These are phyloP conservation scores for Lerema accius DNA, from an alignment of 1,140 invertebrate genomes.

Conservation along the genomic window DNA sequence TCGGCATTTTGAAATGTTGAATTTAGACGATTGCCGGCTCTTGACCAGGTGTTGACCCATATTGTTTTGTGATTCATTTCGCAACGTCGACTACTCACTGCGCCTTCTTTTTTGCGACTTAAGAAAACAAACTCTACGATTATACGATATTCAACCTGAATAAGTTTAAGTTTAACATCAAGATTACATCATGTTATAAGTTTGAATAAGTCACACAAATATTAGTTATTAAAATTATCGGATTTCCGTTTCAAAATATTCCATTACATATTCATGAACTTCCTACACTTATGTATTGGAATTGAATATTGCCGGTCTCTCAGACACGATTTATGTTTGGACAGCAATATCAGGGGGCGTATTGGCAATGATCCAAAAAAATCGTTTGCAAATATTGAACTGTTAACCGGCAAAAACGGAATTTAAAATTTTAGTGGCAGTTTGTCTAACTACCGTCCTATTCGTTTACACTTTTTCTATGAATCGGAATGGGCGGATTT, in stretches of 20 bases:
- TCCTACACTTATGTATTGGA: background rate
- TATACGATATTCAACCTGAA: background rate
- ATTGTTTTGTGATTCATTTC: slow-evolving; percentile 53
- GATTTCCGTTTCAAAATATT: background rate
- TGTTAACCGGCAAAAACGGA: slow-evolving; percentile 18
- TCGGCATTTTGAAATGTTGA: slow-evolving; percentile 68
- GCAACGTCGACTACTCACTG: slow-evolving; percentile 24
- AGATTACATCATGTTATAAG: background rate
- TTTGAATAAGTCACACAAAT: background rate
- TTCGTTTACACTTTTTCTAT: background rate
- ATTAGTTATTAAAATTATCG: background rate
- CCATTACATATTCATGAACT: background rate
- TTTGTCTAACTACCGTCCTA: slow-evolving; percentile 17
- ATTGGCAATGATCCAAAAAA: slow-evolving; percentile 20
- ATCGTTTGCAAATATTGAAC: slow-evolving; percentile 10
- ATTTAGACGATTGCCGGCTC: slow-evolving; percentile 63
- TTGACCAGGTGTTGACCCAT: slow-evolving; percentile 53
- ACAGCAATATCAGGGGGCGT: slow-evolving; percentile 20
- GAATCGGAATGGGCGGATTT: background rate
- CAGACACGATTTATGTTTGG: slow-evolving; percentile 1
- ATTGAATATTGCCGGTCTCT: background rate
- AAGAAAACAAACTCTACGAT: slow-evolving; percentile 6
- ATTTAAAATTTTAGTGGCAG: slow-evolving; percentile 19
- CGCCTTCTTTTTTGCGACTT: slow-evolving; percentile 17
- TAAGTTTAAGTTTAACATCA: background rate